Percentiles rank a stretch among this genome's conserved stretches.
Conservation (phyloP, 2,888 invertebrate species). For the Acronicta aceris region DNA sequence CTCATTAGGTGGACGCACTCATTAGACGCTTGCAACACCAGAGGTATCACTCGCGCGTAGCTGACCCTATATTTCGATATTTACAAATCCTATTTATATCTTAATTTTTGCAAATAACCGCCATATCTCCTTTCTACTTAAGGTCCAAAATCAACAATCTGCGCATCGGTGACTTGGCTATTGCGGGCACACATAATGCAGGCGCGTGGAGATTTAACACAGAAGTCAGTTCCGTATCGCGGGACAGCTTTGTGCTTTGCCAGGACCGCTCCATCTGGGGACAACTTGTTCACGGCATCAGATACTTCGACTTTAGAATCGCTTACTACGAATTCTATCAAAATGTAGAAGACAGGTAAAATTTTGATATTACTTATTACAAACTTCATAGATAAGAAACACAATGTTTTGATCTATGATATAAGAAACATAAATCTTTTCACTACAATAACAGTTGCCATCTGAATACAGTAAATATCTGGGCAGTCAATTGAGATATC, state of each 20-base stretch:
- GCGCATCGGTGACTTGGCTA: conserved; percentile 83
- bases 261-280: conserved; percentile 95
- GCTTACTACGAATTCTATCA: conserved; percentile 90
- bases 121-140: conserved; percentile 32
- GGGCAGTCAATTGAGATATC: too few relatives aligned
- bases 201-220: conserved; percentile 87
- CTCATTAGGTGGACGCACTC: too few relatives aligned
- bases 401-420: too few relatives aligned
- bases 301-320: conserved; percentile 94
- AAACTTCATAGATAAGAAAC: too few relatives aligned
- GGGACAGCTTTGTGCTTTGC: conserved; percentile 83
- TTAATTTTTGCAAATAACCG: neutral
- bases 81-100: too few relatives aligned
- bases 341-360: conserved; percentile 78
- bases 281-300: conserved; percentile 95
- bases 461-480: too few relatives aligned
- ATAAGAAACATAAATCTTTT: too few relatives aligned
- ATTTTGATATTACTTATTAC: too few relatives aligned
- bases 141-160: conserved; percentile 78
- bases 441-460: too few relatives aligned
- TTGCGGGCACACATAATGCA: conserved; percentile 89
- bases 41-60: too few relatives aligned
- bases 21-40: too few relatives aligned
- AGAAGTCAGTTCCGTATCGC: conserved; percentile 77
- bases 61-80: too few relatives aligned